A percentile compares a stretch with the other conserved stretches of the same genome.
phyloP scores from a whole-genome alignment of 2,797 vertebrate genomes.

The Myotis findleyi region DNA sequence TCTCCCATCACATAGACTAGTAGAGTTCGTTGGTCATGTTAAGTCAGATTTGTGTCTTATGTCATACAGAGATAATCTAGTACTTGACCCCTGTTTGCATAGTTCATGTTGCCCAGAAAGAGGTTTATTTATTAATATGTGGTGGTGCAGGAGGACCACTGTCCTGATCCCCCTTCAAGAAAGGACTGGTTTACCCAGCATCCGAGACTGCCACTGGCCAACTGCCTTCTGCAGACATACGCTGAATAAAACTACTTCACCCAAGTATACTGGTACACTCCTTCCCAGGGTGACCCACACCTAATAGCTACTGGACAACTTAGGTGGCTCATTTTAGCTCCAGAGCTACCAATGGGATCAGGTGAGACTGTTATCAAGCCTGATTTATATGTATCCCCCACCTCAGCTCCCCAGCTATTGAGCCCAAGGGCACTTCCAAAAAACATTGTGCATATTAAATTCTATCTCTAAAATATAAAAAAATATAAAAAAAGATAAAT shows the following conservation, averaged over 20 bases:
- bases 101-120: background rate
- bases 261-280: background rate
- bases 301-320: background rate
- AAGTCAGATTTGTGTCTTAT: background rate
- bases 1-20: background rate
- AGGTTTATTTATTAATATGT: background rate
- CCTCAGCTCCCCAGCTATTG: background rate
- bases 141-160: background rate
- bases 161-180: background rate
- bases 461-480: background rate
- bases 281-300: background rate
- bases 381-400: background rate
- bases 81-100: background rate
- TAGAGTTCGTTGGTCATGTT: background rate
- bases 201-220: rapidly evolving
- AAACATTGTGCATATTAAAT: background rate
- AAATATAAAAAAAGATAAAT: background rate
- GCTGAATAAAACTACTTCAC: background rate
- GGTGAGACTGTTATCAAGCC: background rate
- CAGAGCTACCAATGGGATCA: background rate
- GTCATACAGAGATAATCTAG: background rate
- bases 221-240: background rate
- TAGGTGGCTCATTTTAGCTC: background rate
- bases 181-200: background rate
- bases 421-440: background rate